phyloP scores from a whole-genome alignment of 2,888 invertebrate species.

The Trichogramma dendrolimi region DNA sequence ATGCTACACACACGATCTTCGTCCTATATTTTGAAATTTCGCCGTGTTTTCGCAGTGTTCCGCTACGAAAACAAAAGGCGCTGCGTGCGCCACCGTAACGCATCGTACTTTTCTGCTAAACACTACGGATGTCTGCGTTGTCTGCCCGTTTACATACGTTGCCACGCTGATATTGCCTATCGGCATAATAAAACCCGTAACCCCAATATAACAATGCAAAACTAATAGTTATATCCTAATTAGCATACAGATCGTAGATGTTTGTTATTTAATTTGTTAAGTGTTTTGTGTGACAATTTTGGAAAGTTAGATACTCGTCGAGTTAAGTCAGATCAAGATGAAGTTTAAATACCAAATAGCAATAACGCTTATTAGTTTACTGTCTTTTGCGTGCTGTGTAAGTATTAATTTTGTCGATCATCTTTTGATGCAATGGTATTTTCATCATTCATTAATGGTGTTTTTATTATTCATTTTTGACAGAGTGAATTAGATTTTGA shows the following conservation, averaged over 20 bases:
- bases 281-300: neutral
- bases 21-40: no score
- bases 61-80: no score
- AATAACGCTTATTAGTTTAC: constrained; percentile 16
- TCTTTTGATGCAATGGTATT: neutral
- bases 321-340: neutral
- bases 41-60: no score
- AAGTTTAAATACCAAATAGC: neutral
- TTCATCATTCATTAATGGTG: neutral
- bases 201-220: no score
- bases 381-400: constrained; percentile 23
- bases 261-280: neutral
- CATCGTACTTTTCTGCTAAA: no score
- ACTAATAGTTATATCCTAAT: neutral
- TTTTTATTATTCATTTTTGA: constrained; percentile 29
- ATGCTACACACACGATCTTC: no score
- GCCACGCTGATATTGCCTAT: no score
- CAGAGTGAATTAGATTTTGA: constrained; percentile 68
- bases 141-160: no score
- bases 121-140: no score
- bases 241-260: neutral
- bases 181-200: no score
- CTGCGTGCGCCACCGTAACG: no score
- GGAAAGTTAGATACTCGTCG: constrained; percentile 15
- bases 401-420: constrained; percentile 7